These are phyloP conservation scores for Zaprionus lachaisei DNA, from an alignment of 1,140 invertebrate genomes.

Conservation along the genomic window DNA sequence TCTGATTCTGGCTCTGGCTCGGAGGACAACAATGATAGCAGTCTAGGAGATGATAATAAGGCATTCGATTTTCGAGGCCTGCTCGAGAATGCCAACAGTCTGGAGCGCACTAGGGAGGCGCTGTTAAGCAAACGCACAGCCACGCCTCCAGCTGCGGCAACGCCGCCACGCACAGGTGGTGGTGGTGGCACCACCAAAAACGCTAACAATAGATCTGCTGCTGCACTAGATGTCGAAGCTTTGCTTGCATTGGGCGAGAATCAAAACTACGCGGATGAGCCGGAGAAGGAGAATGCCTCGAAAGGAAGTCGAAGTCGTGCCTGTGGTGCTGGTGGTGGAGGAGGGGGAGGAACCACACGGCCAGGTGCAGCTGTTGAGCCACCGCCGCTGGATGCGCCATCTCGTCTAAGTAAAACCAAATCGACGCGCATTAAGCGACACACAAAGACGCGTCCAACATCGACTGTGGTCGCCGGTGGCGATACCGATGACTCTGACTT, in stretches of 20 bases:
- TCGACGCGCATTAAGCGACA: conserved; percentile 77
- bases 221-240: conserved; percentile 71
- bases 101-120: conserved; percentile 78
- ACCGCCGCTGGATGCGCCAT: conserved; percentile 53
- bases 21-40: conserved; percentile 81
- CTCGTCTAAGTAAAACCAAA: conserved; percentile 76
- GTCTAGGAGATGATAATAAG: conserved; percentile 61
- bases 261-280: conserved; percentile 64
- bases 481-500: conserved; percentile 88
- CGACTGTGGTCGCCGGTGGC: conserved; percentile 71
- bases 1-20: conserved; percentile 68
- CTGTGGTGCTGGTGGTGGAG: conserved; percentile 37
- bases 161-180: too few relatives aligned
- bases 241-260: conserved; percentile 85
- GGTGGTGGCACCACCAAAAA: too few relatives aligned
- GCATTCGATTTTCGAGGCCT: conserved; percentile 79
- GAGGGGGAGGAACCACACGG: conserved; percentile 30
- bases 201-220: not conserved
- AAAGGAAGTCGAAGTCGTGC: conserved; percentile 26
- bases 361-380: conserved; percentile 26
- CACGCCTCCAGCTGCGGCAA: conserved; percentile 17
- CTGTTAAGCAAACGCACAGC: conserved; percentile 56
- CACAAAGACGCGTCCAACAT: conserved; percentile 73
- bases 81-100: conserved; percentile 79
- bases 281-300: conserved; percentile 34